Evolutionary conservation across 2,888 invertebrate genomes (phyloP), one percentile per base, ranked within the genome.

Genomic region (Apamea monoglypha): DNA sequence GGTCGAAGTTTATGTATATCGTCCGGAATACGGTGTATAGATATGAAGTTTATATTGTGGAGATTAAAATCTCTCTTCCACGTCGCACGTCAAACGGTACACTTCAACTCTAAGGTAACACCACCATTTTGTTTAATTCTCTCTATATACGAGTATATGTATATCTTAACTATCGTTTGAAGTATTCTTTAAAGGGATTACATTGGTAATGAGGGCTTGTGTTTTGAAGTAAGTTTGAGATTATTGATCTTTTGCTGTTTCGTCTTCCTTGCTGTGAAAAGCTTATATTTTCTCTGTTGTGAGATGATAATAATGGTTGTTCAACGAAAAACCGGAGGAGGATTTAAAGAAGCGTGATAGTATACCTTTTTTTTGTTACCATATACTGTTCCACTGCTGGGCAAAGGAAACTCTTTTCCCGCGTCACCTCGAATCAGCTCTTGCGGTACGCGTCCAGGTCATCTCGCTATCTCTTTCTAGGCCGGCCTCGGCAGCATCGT

Each of bases 161-260:
- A 29, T 21, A 53, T 18, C 50, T 40, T 53, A 44, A 44, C 32
- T 32, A 44, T 18, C 53, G 53, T 77, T 77, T 77, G 44, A 77
- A 77, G 64, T 78, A 66, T 76, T 50, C 12, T 76, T 25, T 36
- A 40, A 25, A 63, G 29, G 50, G 50, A 50, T 29, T 76, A 63
- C 5, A 76, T 50, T 76, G 29, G 50, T 76, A 76, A 76, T 63
- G 77, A 40, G 40, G 12, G 14, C 8, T 76, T 76, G n/a, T 18
- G 25, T 63, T 76, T 29, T 25, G 25, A 61, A 76, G 29, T 63
- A 63, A 18, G 5, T 12, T 36, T 29, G 40, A 63, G 36, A 36
- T 10, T n/a, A 44, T 76, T 76, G 75, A 76, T 63, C 29, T 40
- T 50, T 47, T 40, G 40, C 18, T 76, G 16, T 6, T 61, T 47